Evolutionary conservation across 2,113 vertebrate genomes (phyloP).

Genomic region (Sceloporus tristichus): DNA sequence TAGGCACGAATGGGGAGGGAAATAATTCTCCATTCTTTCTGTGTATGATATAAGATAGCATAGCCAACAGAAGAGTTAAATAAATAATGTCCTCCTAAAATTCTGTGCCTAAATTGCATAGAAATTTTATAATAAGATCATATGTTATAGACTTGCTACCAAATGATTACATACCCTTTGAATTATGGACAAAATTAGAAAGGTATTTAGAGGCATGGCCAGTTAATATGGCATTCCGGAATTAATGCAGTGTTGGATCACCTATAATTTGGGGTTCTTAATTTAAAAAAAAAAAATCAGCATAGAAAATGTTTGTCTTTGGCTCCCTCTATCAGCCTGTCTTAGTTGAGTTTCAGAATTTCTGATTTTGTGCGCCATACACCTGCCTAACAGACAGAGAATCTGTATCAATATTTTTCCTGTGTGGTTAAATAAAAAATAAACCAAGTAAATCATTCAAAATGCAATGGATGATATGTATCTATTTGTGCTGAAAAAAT

Average conservation of each 20-base stretch:
- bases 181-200: constrained; percentile 58
- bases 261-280: constrained; percentile 37
- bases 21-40: background rate
- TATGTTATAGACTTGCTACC: constrained; percentile 48
- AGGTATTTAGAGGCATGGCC: constrained; percentile 58
- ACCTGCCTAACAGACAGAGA: constrained; percentile 14
- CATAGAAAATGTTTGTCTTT: constrained; percentile 69
- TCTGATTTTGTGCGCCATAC: constrained; percentile 27
- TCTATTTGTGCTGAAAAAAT: constrained; percentile 32
- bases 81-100: background rate
- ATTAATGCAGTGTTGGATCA: constrained; percentile 61
- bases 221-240: constrained; percentile 34
- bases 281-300: constrained; percentile 48
- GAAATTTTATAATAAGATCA: constrained; percentile 51
- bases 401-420: constrained; percentile 8
- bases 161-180: constrained; percentile 60
- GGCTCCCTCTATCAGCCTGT: constrained; percentile 70
- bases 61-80: background rate
- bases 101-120: constrained; percentile 20
- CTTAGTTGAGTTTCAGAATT: constrained; percentile 49
- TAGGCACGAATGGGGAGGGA: background rate
- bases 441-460: background rate
- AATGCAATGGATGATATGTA: background rate
- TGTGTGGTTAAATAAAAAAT: background rate
- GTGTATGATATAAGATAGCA: background rate